Evolutionary conservation across 1,140 invertebrate genomes (phyloP).

Genomic region (Laupala kohalensis): DNA sequence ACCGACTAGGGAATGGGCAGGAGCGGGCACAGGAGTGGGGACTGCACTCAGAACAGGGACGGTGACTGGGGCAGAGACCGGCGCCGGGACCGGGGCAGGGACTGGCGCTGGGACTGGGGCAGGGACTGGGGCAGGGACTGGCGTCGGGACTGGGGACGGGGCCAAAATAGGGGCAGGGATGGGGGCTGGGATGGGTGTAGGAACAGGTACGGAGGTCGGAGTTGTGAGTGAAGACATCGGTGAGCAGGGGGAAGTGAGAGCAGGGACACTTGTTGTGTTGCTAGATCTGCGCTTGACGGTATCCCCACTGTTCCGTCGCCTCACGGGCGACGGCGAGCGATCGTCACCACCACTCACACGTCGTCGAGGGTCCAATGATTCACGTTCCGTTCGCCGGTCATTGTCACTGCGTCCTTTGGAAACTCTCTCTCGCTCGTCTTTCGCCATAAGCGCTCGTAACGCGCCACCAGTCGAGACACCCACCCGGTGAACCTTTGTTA

Average conservation of each 20-base stretch:
- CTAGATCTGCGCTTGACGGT: neutral
- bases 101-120: too few relatives aligned
- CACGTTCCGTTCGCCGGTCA: neutral
- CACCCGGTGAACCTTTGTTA: slow-evolving; percentile 13
- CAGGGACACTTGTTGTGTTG: neutral
- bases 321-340: neutral
- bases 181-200: neutral
- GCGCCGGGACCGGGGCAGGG: too few relatives aligned
- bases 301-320: neutral
- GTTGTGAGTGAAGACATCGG: too few relatives aligned
- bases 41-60: too few relatives aligned
- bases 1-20: too few relatives aligned
- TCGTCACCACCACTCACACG: neutral
- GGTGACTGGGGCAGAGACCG: too few relatives aligned
- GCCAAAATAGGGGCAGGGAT: too few relatives aligned
- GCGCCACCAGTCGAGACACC: slow-evolving; percentile 13
- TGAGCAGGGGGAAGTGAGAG: neutral
- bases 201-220: neutral
- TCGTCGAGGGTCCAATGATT: neutral
- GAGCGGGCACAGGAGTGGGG: too few relatives aligned
- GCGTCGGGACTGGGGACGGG: too few relatives aligned
- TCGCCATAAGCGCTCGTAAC: neutral
- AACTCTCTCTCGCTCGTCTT: neutral
- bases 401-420: neutral
- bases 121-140: too few relatives aligned